These are phyloP conservation scores for Drosophila fungiperda DNA, from an alignment of 2,888 invertebrate genomes.

Conservation along the genomic window DNA sequence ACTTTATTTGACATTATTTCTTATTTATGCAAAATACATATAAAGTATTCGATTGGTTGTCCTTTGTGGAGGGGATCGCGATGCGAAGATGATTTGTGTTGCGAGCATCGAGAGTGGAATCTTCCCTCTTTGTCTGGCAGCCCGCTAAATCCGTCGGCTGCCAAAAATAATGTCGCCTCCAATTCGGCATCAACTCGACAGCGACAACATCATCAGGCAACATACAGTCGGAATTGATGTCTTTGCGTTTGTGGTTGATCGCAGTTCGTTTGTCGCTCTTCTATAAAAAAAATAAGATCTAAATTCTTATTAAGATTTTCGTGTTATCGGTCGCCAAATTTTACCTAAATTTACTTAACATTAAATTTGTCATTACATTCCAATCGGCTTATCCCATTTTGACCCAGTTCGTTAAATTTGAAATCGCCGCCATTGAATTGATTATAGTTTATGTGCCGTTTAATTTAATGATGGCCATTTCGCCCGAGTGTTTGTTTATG, in stretches of 20 bases:
- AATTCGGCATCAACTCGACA: constrained; percentile 43
- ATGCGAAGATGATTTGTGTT: constrained; percentile 12
- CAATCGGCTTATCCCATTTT: constrained; percentile 10
- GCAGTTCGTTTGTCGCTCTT: constrained; percentile 43
- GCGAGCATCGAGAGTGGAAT: constrained; percentile 29
- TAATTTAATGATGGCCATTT: constrained; percentile 55
- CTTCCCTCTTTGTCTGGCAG: constrained; percentile 5
- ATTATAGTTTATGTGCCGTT: constrained; percentile 23
- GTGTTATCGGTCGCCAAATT: neutral
- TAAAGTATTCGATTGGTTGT: neutral
- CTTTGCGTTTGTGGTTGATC: constrained; percentile 77
- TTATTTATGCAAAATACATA: constrained; percentile 6
- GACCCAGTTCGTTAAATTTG: constrained; percentile 35
- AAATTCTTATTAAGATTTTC: neutral
- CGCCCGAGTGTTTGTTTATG: constrained; percentile 71
- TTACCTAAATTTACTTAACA: too few species aligned
- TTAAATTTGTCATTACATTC: neutral
- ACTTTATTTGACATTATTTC: neutral
- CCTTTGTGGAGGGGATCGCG: constrained; percentile 5
- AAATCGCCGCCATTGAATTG: constrained; percentile 11
- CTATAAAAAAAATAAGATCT: constrained; percentile 8
- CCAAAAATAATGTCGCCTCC: constrained; percentile 64
- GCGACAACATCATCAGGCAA: constrained; percentile 25
- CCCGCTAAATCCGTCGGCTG: constrained; percentile 43
- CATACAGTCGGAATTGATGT: constrained; percentile 75